Evolutionary conservation across 2,888 invertebrate species (phyloP), one percentile per base, ranked within the genome.

Genomic region (Tethea ocularis): DNA sequence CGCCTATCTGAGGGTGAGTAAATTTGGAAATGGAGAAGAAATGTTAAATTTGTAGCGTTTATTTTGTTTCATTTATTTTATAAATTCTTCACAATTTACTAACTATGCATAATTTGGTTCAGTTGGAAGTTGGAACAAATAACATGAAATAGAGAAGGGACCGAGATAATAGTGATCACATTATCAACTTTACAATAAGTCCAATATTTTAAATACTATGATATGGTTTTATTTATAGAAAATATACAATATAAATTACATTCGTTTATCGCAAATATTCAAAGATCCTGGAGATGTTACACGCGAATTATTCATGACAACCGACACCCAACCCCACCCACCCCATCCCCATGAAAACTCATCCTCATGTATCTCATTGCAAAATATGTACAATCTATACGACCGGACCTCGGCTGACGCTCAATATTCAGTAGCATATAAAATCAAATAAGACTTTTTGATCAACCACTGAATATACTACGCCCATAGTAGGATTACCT

Each of bases 391-490:
- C 72, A 62, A 61, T 69, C 69, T 55, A 54, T 59, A 65, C 64
- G 59, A 69, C 62, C 67, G 74, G 68, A 62, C 78, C 77, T 72
- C 33, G 33, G 33, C 78, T 76, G 72, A 74, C 80, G 76, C 80
- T 87, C 85, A 85, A 83, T 88, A 89, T 89, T 88, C 88, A 88
- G 83, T 83, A 85, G 83, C 84, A 80, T 85, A 87, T 84, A 84
- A 85, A 85, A 82, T 71, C 72, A 76, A 80, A 84, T 83, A 75
- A 78, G 79, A 83, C 78, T 84, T 84, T 83, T 85, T 82, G 84
- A 83, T 82, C 80, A 78, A 78, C 74, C 74, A 74, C 76, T 80
- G 72, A 75, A 80, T 75, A 78, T 72, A 69, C 69, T 68, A 13
- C 33, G 13, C 13, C 6, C 33, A 69, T 64, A 67, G 67, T 66